phyloP scores from a whole-genome alignment of 2,888 invertebrate genomes.

The Andrena bicolor region DNA sequence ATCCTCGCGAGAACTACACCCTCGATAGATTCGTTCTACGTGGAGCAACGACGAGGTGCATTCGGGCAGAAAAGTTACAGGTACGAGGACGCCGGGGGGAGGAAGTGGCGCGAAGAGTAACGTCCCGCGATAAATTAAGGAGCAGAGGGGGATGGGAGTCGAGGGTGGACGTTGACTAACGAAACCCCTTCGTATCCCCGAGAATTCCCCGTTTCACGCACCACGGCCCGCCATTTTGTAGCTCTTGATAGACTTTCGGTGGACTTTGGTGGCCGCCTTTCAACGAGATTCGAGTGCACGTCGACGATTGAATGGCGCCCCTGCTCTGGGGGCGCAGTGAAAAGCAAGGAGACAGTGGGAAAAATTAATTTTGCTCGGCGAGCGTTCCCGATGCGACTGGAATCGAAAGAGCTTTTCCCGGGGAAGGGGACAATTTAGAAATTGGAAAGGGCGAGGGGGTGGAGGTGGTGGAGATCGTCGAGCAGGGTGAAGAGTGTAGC shows the following conservation, averaged over 20 bases:
- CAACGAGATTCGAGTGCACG: conserved; percentile 17
- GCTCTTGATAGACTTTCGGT: conserved; percentile 47
- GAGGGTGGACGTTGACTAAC: conserved; percentile 46
- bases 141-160: not conserved
- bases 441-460: conserved; percentile 17
- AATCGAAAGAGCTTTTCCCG: conserved; percentile 35
- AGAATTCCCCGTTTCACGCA: conserved; percentile 24
- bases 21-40: conserved; percentile 41
- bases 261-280: conserved; percentile 38
- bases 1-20: conserved; percentile 24
- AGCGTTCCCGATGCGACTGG: conserved; percentile 12
- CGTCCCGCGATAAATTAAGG: conserved; percentile 37
- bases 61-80: conserved; percentile 1
- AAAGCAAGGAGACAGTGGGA: conserved; percentile 20
- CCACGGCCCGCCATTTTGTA: conserved; percentile 38
- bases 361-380: conserved; percentile 43
- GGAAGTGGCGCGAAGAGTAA: conserved; percentile 10
- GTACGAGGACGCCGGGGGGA: not conserved
- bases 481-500: not conserved
- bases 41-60: not conserved
- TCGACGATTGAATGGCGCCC: conserved; percentile 32
- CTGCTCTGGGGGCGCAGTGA: conserved; percentile 22
- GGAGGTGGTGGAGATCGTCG: no score
- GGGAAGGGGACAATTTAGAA: conserved; percentile 21
- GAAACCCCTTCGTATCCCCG: conserved; percentile 40